Evolutionary conservation across 2,797 vertebrate species (phyloP), one percentile per base, ranked within the genome.

Genomic region (Ceyx erithaca): DNA sequence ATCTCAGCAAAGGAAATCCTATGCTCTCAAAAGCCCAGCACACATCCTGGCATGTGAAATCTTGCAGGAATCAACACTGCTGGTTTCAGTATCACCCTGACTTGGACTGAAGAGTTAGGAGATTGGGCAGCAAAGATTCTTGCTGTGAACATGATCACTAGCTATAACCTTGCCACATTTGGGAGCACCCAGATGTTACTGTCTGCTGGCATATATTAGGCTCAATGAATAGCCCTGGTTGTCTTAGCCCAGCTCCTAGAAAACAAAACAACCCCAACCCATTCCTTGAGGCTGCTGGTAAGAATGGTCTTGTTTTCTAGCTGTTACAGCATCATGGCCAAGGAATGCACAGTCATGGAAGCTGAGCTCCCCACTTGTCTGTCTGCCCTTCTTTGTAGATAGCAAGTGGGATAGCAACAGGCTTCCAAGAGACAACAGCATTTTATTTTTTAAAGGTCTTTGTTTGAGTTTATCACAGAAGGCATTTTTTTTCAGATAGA

Each of bases 1-100:
- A 95, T 87, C 89, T 93, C 85, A 93, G 73, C 52, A 57, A 79
- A 70, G 71, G 83, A 94, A 93, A 88, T 81, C 48, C 40, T 31
- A 37, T 7, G 55, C 77, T 85, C 64, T 71, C 71, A 33, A 58
- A 92, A 80, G 61, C 80, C 91, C 90, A 68, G 43, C 52, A 66
- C 87, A 82, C 33, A 80, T 85, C 78, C 68, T 64, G 71, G 80
- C 64, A 77, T 35, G 31, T 3, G 45, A 66, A 81, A 86, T 62
- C 46, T 52, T 71, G 46, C 49, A 64, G 35, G 63, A 23, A 7
- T 61, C 68, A 62, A 4, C 75, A n/a, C 22, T 3, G 4, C 35
- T 0, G 5, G 26, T 80, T 76, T 86, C 30, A 73, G 33, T 33
- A 46, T 91, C 67, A 25, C 35, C 10, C 45, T 57, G 63, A 9